phyloP scores from a whole-genome alignment of 2,888 invertebrate genomes.

The Sarcophaga carnaria region DNA sequence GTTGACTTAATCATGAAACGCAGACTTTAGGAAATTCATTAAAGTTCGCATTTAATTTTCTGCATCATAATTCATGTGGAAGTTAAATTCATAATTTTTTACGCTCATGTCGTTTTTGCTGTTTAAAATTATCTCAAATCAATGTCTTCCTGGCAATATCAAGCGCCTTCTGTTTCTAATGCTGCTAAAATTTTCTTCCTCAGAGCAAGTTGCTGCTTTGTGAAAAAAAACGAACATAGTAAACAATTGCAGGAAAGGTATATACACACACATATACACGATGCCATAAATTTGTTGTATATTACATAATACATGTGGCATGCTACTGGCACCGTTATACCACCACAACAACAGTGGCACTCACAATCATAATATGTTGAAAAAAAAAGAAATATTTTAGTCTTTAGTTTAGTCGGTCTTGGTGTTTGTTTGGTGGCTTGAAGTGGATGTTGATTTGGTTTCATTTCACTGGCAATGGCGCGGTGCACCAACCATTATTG shows the following conservation, averaged over 20 bases:
- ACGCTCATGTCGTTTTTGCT: not conserved
- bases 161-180: not conserved
- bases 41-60: no score
- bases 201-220: no score
- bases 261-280: conserved; percentile 1
- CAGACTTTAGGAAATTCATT: no score
- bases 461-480: not conserved
- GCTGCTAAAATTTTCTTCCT: not conserved
- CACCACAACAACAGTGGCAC: conserved; percentile 14
- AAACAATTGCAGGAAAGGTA: not conserved
- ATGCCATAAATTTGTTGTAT: conserved; percentile 51
- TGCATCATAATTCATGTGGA: no score
- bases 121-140: conserved; percentile 3
- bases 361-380: not conserved
- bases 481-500: not conserved
- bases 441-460: not conserved
- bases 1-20: no score
- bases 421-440: not conserved
- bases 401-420: conserved; percentile 13
- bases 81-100: not conserved
- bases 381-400: not conserved
- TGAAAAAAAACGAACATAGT: not conserved
- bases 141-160: not conserved
- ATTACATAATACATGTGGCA: conserved; percentile 39
- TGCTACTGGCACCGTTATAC: conserved; percentile 26